Evolutionary conservation across 2,113 vertebrate species (phyloP), one percentile per base, ranked within the genome.

Genomic region (Nothoprocta pentlandii): DNA sequence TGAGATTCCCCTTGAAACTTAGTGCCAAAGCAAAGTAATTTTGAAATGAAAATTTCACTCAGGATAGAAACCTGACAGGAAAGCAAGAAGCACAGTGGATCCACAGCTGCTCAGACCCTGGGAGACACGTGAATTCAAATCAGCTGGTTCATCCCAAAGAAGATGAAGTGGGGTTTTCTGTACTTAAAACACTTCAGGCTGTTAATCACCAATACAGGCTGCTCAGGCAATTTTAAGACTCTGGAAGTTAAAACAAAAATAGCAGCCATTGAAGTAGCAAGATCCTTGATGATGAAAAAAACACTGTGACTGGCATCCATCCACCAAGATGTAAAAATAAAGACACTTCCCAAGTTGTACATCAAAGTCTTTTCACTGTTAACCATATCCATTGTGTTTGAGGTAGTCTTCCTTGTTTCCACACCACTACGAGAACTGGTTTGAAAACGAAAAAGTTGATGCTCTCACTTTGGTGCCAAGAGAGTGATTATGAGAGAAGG

Each of bases 201-300:
- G 74, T 67, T 93, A 91, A 87, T 34, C 75, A 89, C 41, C 67
- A 58, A 82, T 73, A 76, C 53, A 73, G 84, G 66, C 67, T 76
- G 34, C 53, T 75, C 61, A 94, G 75, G 34, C 26, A 46, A 51
- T 73, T 92, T 87, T 32, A 85, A 30, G 67, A 70, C 54, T 82
- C 44, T 6, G 41, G 36, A 70, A 87, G 26, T 17, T 89, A 49
- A 89, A 92, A 74, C 49, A 87, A 77, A 80, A 93, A 89, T 20
- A 82, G 59, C 63, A 95, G 41, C 70, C 54, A 89, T 0, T 95
- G 62, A 93, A 79, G 54, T 23, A 80, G 80, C 46, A 49, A 36
- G 76, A 93, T 14, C 66, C 95, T 94, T 92, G 78, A 95, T 92
- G 34, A 36, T 42, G 26, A 77, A 85, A 81, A 87, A 41, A 56